phyloP scores from a whole-genome alignment of 2,113 vertebrate species.

The Pygoscelis antarcticus region DNA sequence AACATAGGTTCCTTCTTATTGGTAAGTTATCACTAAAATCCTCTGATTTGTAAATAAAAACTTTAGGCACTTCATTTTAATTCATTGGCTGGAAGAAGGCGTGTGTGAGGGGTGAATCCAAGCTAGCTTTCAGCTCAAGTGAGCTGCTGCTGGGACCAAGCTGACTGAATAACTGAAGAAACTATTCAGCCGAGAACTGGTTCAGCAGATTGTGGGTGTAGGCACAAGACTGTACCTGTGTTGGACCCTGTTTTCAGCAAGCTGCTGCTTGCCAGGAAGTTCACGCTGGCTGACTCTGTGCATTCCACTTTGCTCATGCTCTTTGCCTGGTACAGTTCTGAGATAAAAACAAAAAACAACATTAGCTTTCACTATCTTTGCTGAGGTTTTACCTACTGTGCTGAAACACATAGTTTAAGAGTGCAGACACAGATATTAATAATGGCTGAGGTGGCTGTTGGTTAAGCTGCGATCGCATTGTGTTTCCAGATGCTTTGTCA shows the following conservation, averaged over 20 bases:
- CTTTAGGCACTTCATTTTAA: neutral
- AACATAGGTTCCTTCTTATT: neutral
- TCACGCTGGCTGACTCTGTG: neutral
- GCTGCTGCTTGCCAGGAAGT: neutral
- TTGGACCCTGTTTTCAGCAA: neutral
- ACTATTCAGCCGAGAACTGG: neutral
- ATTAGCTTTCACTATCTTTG: neutral
- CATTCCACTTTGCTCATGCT: neutral
- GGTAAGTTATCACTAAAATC: neutral
- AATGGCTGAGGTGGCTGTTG: neutral
- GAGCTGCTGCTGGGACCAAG: neutral
- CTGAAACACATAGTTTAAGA: neutral
- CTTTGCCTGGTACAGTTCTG: neutral
- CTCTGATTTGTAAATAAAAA: neutral
- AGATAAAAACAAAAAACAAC: neutral
- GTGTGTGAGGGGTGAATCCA: neutral
- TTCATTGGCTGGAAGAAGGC: neutral
- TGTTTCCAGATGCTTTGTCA: neutral
- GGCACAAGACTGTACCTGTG: neutral
- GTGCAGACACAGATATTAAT: rapidly evolving
- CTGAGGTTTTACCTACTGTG: neutral
- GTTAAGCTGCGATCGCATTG: neutral
- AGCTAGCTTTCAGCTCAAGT: neutral
- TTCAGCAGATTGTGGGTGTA: neutral
- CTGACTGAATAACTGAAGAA: neutral